Evolutionary conservation across 2,797 vertebrate species (phyloP).

Genomic region (Sebastes minor): DNA sequence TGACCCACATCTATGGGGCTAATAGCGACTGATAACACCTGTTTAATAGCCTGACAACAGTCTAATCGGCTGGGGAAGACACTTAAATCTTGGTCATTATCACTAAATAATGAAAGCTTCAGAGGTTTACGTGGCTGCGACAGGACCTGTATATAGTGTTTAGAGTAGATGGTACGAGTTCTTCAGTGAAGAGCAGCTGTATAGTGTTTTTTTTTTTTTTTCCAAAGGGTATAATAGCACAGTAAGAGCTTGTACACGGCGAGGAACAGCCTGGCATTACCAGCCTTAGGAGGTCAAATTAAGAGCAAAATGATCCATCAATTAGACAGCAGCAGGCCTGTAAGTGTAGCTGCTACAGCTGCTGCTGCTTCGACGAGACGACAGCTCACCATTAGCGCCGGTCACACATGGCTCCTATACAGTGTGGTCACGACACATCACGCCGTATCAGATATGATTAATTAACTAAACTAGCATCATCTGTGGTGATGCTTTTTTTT

Average conservation of each 20-base stretch:
- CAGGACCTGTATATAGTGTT: slow-evolving; percentile 30
- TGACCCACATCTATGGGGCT: too few relatives aligned
- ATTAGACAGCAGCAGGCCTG: slow-evolving; percentile 76
- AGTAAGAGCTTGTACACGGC: slow-evolving; percentile 61
- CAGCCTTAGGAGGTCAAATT: slow-evolving; percentile 80
- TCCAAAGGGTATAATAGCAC: slow-evolving; percentile 60
- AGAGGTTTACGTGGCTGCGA: slow-evolving; percentile 9
- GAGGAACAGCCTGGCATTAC: slow-evolving; percentile 75
- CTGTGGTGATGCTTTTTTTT: not conserved
- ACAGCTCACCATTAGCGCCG: slow-evolving; percentile 62
- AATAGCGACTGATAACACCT: too few relatives aligned
- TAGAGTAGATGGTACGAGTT: slow-evolving; percentile 51
- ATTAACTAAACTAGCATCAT: slow-evolving; percentile 38
- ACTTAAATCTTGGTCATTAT: not conserved
- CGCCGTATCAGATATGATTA: slow-evolving; percentile 28
- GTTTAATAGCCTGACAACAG: too few relatives aligned
- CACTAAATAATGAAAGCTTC: not conserved
- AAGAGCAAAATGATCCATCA: slow-evolving; percentile 81
- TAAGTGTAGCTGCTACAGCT: slow-evolving; percentile 74
- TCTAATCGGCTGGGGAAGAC: not conserved
- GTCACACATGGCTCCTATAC: slow-evolving; percentile 55
- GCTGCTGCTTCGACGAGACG: slow-evolving; percentile 53
- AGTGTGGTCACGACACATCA: slow-evolving; percentile 57
- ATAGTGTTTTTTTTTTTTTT: slow-evolving; percentile 22
- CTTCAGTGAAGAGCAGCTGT: slow-evolving; percentile 71